Evolutionary conservation across 2,113 vertebrate species (phyloP).

Genomic region (Saimiri boliviensis): DNA sequence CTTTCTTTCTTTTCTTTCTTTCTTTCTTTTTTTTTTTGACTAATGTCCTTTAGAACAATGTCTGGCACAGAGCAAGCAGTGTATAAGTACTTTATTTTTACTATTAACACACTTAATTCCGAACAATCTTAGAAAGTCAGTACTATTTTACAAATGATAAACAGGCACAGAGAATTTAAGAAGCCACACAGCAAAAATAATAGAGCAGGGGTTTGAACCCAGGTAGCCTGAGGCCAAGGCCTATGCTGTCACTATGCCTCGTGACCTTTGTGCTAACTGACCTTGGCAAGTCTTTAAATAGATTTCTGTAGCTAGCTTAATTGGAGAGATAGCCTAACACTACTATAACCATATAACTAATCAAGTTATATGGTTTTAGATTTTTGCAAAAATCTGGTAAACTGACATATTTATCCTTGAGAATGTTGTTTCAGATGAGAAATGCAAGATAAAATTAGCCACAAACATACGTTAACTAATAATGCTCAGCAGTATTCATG

Average conservation of each 20-base stretch:
- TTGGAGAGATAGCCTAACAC: background rate
- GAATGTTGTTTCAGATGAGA: background rate
- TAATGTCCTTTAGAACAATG: background rate
- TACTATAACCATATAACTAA: too few relatives aligned
- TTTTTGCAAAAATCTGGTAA: constrained; percentile 19
- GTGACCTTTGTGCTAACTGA: background rate
- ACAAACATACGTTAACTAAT: background rate
- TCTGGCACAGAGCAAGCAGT: background rate
- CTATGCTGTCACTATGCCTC: background rate
- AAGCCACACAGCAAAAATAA: constrained; percentile 17
- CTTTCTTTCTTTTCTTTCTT: too few relatives aligned
- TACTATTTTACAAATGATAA: constrained; percentile 11
- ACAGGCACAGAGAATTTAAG: background rate
- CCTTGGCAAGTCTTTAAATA: background rate
- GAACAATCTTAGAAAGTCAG: background rate
- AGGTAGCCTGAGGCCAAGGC: background rate
- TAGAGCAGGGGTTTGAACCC: background rate
- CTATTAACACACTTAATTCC: background rate
- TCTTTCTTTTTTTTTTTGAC: too few relatives aligned
- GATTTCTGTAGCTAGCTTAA: background rate
- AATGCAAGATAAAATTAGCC: background rate
- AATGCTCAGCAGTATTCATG: background rate
- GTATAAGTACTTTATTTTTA: background rate
- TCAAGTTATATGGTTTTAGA: background rate
- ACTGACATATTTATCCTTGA: background rate